Evolutionary conservation across 2,797 vertebrate species (phyloP).

Genomic region (Platalea minor): DNA sequence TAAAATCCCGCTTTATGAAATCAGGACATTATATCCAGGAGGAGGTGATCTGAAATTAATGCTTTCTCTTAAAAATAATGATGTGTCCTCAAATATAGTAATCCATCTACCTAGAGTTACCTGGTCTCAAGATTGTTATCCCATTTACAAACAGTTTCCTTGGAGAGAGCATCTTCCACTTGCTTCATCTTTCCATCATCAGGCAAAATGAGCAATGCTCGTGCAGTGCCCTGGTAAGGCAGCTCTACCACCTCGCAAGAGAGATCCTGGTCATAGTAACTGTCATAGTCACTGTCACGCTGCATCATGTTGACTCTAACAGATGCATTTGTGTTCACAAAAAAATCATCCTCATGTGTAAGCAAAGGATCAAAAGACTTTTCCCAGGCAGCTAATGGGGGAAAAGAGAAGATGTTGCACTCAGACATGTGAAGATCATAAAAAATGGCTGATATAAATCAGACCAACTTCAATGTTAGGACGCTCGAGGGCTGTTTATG

Average conservation of each 20-base stretch:
- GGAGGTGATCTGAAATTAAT: not conserved
- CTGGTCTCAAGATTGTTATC: not conserved
- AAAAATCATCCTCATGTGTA: constrained; percentile 66
- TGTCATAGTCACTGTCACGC: not conserved
- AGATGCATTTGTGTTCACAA: constrained; percentile 63
- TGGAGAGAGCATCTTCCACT: constrained; percentile 41
- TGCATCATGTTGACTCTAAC: constrained; percentile 87
- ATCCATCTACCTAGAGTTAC: not conserved
- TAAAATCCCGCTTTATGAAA: not conserved
- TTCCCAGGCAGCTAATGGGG: constrained; percentile 66
- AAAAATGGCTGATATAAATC: not conserved
- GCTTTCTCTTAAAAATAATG: not conserved
- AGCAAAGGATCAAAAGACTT: not conserved
- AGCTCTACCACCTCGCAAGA: constrained; percentile 76
- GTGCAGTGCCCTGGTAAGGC: constrained; percentile 71
- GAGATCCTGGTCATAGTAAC: constrained; percentile 74
- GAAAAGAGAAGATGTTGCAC: not conserved
- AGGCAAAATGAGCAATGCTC: constrained; percentile 82
- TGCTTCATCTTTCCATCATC: constrained; percentile 53
- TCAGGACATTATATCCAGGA: not conserved
- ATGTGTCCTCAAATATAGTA: not conserved
- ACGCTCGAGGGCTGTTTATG: not conserved
- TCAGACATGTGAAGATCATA: not conserved
- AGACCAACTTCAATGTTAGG: not conserved
- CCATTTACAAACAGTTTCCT: constrained; percentile 52